Evolutionary conservation across 1,140 invertebrate genomes (phyloP).

Genomic region (Drosophila novamexicana): DNA sequence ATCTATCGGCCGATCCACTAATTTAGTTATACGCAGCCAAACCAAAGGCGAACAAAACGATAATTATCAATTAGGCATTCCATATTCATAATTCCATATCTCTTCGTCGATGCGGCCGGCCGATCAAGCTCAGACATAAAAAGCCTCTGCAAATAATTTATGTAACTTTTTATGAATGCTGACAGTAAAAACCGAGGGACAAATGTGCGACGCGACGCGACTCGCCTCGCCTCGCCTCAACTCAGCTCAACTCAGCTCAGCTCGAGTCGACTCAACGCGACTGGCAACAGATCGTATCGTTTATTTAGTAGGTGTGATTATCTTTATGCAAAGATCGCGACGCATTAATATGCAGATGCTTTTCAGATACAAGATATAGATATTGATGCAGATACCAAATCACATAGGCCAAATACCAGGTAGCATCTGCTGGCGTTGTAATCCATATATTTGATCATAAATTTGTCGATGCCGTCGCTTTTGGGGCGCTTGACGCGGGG

Average conservation of each 20-base stretch:
- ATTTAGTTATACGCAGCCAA: slow-evolving; percentile 38
- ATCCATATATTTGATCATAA: slow-evolving; percentile 41
- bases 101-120: background rate
- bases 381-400: slow-evolving; percentile 4
- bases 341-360: slow-evolving; percentile 69
- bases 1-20: slow-evolving; percentile 27
- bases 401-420: slow-evolving; percentile 10
- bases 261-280: background rate
- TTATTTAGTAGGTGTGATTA: slow-evolving; percentile 83
- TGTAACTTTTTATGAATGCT: slow-evolving; percentile 77
- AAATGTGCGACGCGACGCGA: slow-evolving; percentile 42
- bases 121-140: background rate
- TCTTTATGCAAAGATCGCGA: slow-evolving; percentile 75
- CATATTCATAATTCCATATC: slow-evolving; percentile 58
- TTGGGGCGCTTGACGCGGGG: slow-evolving; percentile 2
- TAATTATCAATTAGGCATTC: slow-evolving; percentile 84
- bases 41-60: slow-evolving; percentile 69
- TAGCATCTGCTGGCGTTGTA: slow-evolving; percentile 19
- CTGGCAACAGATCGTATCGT: slow-evolving; percentile 38
- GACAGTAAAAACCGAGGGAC: slow-evolving; percentile 79
- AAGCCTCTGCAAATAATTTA: slow-evolving; percentile 65
- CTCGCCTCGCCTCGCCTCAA: slow-evolving; percentile 1
- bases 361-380: slow-evolving; percentile 16
- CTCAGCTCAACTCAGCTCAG: background rate
- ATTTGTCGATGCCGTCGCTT: slow-evolving; percentile 30